phyloP scores from a whole-genome alignment of 2,888 invertebrate genomes.

The Dryocosmus kuriphilus region DNA sequence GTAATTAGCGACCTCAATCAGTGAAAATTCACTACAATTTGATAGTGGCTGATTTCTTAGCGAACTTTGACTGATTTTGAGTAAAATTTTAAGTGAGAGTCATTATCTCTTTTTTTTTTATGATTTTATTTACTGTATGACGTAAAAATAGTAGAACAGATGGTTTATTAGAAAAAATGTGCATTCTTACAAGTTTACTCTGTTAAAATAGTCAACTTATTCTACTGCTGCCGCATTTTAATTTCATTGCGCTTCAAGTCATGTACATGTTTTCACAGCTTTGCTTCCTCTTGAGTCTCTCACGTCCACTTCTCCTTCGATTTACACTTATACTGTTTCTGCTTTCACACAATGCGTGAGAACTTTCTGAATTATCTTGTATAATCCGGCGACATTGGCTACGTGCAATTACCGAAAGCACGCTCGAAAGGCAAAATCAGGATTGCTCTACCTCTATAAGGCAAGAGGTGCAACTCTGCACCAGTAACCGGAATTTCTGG shows the following conservation, averaged over 20 bases:
- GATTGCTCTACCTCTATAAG: conserved; percentile 44
- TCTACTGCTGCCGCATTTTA: conserved; percentile 66
- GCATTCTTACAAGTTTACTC: no score
- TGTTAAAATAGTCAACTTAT: conserved; percentile 63
- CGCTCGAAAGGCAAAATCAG: conserved; percentile 56
- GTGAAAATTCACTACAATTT: no score
- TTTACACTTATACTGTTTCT: conserved; percentile 33
- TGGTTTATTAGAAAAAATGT: no score
- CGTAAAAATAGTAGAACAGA: no score
- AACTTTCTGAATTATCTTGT: conserved; percentile 74
- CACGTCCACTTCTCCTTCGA: conserved; percentile 40
- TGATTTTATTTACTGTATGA: no score
- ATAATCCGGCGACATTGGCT: conserved; percentile 63
- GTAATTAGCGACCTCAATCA: no score
- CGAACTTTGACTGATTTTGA: no score
- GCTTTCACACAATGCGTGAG: conserved; percentile 44
- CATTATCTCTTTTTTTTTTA: no score
- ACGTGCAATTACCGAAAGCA: conserved; percentile 66
- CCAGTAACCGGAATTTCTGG: conserved; percentile 6
- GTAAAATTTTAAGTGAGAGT: no score
- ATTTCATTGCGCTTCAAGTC: conserved; percentile 66
- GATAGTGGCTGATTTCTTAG: no score
- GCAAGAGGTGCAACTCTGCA: conserved; percentile 26
- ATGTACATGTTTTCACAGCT: conserved; percentile 63
- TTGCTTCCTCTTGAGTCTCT: conserved; percentile 19